Conservation (phyloP, 2,888 invertebrate species). For the Oscheius onirici region DNA sequence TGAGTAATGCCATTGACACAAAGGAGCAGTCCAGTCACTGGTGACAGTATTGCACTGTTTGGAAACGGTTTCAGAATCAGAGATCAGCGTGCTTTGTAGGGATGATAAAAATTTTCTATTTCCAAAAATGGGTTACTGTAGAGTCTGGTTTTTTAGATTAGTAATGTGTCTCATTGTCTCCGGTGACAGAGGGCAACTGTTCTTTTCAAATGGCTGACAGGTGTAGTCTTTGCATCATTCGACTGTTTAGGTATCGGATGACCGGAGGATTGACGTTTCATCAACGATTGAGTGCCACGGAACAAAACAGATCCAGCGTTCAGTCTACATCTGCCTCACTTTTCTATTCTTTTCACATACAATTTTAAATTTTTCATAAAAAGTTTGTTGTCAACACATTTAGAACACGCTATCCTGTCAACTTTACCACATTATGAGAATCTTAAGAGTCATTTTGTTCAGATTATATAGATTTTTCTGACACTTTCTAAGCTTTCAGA, state of each 20-base stretch:
- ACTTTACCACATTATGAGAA: too few species aligned
- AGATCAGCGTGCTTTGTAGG: not conserved
- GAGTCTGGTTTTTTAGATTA: too few species aligned
- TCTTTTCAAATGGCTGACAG: slow-evolving; percentile 4
- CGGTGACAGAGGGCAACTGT: slow-evolving; percentile 6
- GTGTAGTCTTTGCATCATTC: not conserved
- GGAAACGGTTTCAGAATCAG: slow-evolving; percentile 9
- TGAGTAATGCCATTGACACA: slow-evolving; percentile 13
- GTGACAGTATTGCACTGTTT: not conserved
- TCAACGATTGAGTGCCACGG: slow-evolving; percentile 14
- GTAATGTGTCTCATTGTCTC: too few species aligned
- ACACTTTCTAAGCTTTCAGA: not conserved
- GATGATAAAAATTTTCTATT: too few species aligned
- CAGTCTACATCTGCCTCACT: not conserved
- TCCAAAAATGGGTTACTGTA: too few species aligned
- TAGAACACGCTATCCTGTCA: too few species aligned
- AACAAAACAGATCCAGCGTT: slow-evolving; percentile 19
- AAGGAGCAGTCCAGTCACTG: too few species aligned
- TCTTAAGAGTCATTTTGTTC: not conserved
- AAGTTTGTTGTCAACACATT: not conserved
- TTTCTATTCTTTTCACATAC: not conserved
- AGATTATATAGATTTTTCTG: not conserved
- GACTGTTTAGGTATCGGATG: slow-evolving; percentile 30
- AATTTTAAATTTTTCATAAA: not conserved
- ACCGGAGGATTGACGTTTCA: slow-evolving; percentile 15